Evolutionary conservation across 1,140 invertebrate genomes (phyloP).

Genomic region (Drosophila serrata): DNA sequence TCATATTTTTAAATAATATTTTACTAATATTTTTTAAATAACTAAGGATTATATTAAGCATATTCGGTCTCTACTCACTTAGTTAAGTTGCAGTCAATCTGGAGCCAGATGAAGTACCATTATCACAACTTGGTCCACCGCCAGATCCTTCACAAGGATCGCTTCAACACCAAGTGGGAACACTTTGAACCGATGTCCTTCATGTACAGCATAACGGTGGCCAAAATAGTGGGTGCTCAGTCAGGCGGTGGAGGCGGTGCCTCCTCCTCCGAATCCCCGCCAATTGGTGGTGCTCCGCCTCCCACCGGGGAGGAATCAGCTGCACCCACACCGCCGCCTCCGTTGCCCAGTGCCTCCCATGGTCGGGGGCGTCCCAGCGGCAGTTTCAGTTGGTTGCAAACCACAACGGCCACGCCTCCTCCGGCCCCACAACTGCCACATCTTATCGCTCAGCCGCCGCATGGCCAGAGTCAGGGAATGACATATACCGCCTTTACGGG

Average conservation of each 20-base stretch:
- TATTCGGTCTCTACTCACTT: not conserved
- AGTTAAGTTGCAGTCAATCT: slow-evolving; percentile 82
- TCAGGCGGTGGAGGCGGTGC: slow-evolving; percentile 10
- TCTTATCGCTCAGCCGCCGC: slow-evolving; percentile 54
- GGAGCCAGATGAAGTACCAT: slow-evolving; percentile 84
- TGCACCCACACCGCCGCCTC: slow-evolving; percentile 6
- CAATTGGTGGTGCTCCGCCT: slow-evolving; percentile 7
- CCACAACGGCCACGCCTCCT: slow-evolving; percentile 17
- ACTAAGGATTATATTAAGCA: not conserved
- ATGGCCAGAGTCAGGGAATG: slow-evolving; percentile 33
- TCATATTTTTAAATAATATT: too few relatives aligned
- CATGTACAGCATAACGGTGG: slow-evolving; percentile 83
- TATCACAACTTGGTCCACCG: slow-evolving; percentile 81
- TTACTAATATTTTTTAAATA: too few relatives aligned
- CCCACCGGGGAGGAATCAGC: slow-evolving; percentile 14
- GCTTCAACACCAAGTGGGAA: slow-evolving; percentile 83
- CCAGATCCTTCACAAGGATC: slow-evolving; percentile 82
- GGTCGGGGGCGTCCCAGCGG: slow-evolving; percentile 80
- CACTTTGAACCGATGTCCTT: slow-evolving; percentile 84
- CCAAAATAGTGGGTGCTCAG: slow-evolving; percentile 77
- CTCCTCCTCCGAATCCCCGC: slow-evolving; percentile 18
- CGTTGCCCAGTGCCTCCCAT: slow-evolving; percentile 56
- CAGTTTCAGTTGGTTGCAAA: slow-evolving; percentile 76
- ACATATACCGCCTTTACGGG: slow-evolving; percentile 76
- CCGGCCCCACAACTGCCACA: slow-evolving; percentile 39